A percentile compares a stretch with the other conserved stretches of the same genome.
Evolutionary conservation across 2,113 vertebrate species (phyloP).

Genomic region (Ictalurus punctatus): DNA sequence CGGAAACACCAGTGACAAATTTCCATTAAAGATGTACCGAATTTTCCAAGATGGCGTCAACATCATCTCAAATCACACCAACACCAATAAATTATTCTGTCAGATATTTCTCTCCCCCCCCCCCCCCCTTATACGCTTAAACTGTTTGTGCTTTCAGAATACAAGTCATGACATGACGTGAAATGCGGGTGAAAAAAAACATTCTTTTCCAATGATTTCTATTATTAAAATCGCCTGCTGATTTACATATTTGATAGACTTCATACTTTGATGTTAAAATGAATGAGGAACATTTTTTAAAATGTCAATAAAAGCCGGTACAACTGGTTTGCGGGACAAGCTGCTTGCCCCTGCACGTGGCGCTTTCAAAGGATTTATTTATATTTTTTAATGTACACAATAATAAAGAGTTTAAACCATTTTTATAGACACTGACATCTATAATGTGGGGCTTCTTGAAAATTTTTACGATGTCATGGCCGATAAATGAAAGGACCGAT

Average conservation of each 20-base stretch:
- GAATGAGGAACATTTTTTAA: background rate
- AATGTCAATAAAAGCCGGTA: background rate
- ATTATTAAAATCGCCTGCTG: background rate
- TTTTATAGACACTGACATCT: background rate
- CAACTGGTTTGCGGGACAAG: background rate
- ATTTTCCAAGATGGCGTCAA: background rate
- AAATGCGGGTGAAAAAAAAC: background rate
- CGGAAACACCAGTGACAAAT: background rate
- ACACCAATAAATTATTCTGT: background rate
- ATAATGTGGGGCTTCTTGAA: background rate
- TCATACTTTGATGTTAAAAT: background rate
- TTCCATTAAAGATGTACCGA: background rate
- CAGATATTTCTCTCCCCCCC: too few relatives aligned
- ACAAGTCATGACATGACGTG: background rate
- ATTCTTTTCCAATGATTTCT: background rate
- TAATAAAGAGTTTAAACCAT: background rate
- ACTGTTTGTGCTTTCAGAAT: background rate
- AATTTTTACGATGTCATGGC: background rate
- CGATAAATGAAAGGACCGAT: background rate
- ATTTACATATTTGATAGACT: background rate
- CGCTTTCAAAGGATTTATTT: background rate
- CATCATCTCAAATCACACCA: background rate
- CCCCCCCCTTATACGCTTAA: background rate
- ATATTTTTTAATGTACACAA: background rate
- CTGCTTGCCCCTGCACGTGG: background rate